Base-by-base conservation (phyloP, 1,140 invertebrate genomes). In the Uloborus diversus region DNA sequence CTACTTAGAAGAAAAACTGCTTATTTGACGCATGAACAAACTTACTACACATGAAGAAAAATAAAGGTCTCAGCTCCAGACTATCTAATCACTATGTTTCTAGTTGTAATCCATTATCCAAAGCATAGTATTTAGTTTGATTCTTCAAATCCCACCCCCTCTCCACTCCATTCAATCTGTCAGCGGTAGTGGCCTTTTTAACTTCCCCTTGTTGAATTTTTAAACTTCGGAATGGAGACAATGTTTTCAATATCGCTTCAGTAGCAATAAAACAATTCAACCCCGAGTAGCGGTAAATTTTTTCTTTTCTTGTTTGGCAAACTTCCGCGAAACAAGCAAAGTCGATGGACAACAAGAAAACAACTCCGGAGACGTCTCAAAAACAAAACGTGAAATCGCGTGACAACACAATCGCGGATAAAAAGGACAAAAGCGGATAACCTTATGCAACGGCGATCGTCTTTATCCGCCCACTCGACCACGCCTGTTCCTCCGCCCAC, bases 381-480 rank as follows among this genome's bases (percentile, higher is more conserved):
- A 64, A 64, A 75, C 71, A 75, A 75, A 75, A 75, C 71, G 71
- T 32, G 71, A 59, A 51, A 51, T 75, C 42, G 71, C 71, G 71
- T 75, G 71, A 75, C 59, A 75, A 75, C 71, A 75, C 33, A 73
- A 61, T 57, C 69, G 33, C 1, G 37, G 71, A 64, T 62, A 53
- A 42, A 64, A 64, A 64, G 30, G 42, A 64, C 56, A 59, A 64
- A 62, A 64, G 59, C 59, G 59, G 71, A 42, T 64, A 75, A 75
- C 71, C 71, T 75, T 75, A 75, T 75, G 71, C 71, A 75, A 75
- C 71, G 71, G 71, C 71, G 71, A 75, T 75, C 71, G 71, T 75
- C 59, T 75, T 75, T 75, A 75, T 64, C 71, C 71, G 71, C 71
- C 71, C 71, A 75, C 71, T 75, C 71, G 28, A 64, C 71, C 71